Conservation (phyloP, 2,797 vertebrate species). For the Diceros bicornis region DNA sequence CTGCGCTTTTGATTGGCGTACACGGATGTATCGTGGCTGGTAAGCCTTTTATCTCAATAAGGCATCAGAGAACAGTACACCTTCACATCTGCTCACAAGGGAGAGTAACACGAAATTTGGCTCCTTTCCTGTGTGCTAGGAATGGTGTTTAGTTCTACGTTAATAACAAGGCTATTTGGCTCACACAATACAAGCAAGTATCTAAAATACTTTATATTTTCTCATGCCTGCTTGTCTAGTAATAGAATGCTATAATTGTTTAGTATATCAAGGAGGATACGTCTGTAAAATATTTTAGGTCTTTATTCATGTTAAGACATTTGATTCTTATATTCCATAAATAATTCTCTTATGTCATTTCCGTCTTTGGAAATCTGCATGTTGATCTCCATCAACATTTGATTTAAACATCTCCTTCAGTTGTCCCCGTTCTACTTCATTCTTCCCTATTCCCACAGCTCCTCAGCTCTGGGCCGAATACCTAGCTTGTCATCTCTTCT, state of each 20-base stretch:
- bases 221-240: not conserved
- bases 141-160: not conserved
- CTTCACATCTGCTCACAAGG: not conserved
- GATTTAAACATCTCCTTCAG: not conserved
- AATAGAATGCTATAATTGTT: not conserved
- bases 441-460: not conserved
- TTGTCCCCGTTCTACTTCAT: not conserved
- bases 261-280: not conserved
- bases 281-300: not conserved
- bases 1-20: constrained; percentile 92
- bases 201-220: constrained; percentile 35
- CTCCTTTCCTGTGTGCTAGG: not conserved
- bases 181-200: not conserved
- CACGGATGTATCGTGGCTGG: constrained; percentile 92
- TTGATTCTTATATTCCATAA: constrained; percentile 22
- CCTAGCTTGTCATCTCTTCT: not conserved
- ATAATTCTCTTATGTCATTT: not conserved
- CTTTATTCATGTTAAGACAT: not conserved
- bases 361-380: not conserved
- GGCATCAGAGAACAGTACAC: not conserved
- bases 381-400: not conserved
- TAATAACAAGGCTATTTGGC: not conserved
- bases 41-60: constrained; percentile 81
- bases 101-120: not conserved
- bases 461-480: not conserved